Evolutionary conservation across 2,113 vertebrate species (phyloP).

Genomic region (Marmota flaviventris): DNA sequence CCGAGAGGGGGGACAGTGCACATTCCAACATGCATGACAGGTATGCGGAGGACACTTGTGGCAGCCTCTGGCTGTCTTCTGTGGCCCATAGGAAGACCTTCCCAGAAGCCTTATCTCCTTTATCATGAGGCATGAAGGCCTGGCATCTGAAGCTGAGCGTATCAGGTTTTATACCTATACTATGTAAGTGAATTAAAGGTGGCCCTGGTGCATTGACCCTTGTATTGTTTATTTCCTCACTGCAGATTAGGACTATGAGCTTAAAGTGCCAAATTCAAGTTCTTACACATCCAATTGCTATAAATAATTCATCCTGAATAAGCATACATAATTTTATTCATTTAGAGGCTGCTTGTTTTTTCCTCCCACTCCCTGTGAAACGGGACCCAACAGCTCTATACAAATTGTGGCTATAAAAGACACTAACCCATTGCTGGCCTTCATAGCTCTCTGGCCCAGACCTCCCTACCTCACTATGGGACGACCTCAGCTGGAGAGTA

Average conservation of each 20-base stretch:
- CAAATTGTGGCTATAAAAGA: neutral
- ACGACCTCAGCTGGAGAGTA: neutral
- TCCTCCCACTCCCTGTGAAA: neutral
- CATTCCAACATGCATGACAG: neutral
- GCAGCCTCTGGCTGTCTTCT: neutral
- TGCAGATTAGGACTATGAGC: neutral
- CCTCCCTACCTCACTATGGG: neutral
- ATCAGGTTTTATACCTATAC: neutral
- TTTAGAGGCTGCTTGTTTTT: neutral
- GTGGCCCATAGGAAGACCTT: neutral
- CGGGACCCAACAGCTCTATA: neutral
- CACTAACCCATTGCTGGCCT: neutral
- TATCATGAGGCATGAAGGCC: neutral
- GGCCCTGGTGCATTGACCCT: neutral
- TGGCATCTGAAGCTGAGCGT: neutral
- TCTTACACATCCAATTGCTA: neutral
- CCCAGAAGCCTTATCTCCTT: neutral
- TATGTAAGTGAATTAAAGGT: neutral
- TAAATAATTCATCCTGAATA: neutral
- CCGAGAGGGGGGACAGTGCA: neutral
- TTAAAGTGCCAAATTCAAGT: neutral
- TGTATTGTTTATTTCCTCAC: neutral
- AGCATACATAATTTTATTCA: neutral
- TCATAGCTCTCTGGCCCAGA: neutral
- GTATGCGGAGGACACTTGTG: rapidly evolving